Evolutionary conservation across 2,888 invertebrate species (phyloP), one percentile per base, ranked within the genome.

Genomic region (Dasysyrphus albostriatus): DNA sequence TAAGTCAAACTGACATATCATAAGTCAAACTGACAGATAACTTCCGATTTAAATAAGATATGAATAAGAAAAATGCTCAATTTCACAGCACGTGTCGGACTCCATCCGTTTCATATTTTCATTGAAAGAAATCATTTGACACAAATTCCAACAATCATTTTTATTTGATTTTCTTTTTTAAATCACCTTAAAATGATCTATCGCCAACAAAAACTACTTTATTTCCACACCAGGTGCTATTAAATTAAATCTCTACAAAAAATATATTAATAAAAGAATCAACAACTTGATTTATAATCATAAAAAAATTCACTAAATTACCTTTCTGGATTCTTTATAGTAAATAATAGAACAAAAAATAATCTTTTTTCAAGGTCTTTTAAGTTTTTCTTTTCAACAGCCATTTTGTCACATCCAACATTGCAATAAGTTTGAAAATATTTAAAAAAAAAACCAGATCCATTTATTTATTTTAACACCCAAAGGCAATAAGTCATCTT

Each of bases 401-500:
- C 29, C 63, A 42, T 65, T 65, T 67, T 51, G 51, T 67, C 51
- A 51, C 37, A 19, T 51, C 37, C 37, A 67, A 29, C 5, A 6
- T 65, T n/a, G 12, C 16, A 65, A 51, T 19, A 67, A 24, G 0
- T 67, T 51, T 47, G 0, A 47, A 44, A n/a, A 67, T 37, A 51
- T 51, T 19, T 19, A 10, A 59, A 19, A 10, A 19, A 14, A 10
- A 34, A n/a, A 16, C 37, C n/a, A n/a, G n/a, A n/a, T n/a, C n/a
- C n/a, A 34, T 34, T 58, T 49, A 37, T 67, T 37, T 67, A 67
- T 51, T 67, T 67, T 24, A 37, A 34, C 6, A 34, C 24, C 37
- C 24, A 37, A 9, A 67, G 14, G 37, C 67, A 51, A 67, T 67
- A 67, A 51, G 24, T 67, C 37, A 67, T 67, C 34, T 67, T 67